Percentiles rank a stretch among this genome's conserved stretches.
These are phyloP conservation scores for Rhinopomastus cyanomelas DNA, from an alignment of 2,113 vertebrate species.

Conservation along the genomic window DNA sequence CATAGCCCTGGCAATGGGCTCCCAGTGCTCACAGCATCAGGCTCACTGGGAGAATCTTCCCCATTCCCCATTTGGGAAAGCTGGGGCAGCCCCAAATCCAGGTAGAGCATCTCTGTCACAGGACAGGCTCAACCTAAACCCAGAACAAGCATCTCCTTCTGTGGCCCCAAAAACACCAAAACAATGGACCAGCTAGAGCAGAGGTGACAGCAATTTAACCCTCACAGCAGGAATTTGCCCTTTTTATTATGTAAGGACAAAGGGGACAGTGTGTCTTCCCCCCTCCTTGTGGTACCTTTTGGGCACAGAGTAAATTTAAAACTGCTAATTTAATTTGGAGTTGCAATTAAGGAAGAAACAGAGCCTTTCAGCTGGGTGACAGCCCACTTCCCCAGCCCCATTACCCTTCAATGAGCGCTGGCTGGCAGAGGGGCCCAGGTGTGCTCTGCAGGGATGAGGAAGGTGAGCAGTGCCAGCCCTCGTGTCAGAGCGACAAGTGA, in stretches of 20 bases:
- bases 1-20: background rate
- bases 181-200: background rate
- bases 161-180: rapidly evolving
- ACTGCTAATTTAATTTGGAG: constrained; percentile 45
- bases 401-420: background rate
- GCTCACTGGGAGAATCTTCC: too few species aligned
- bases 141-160: background rate
- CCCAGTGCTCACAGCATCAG: too few species aligned
- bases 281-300: background rate
- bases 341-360: constrained; percentile 48
- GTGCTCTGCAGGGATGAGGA: background rate
- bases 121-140: background rate
- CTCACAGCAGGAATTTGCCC: background rate
- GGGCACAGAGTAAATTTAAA: constrained; percentile 47
- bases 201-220: background rate
- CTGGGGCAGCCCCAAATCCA: background rate
- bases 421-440: rapidly evolving
- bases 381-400: constrained; percentile 21
- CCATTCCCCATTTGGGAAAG: background rate
- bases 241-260: background rate
- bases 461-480: background rate
- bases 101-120: too few species aligned
- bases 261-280: background rate
- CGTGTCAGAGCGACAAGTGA: rapidly evolving
- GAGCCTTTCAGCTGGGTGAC: background rate